Base-by-base conservation (phyloP, 2,888 invertebrate genomes). In the Therioaphis trifolii region DNA sequence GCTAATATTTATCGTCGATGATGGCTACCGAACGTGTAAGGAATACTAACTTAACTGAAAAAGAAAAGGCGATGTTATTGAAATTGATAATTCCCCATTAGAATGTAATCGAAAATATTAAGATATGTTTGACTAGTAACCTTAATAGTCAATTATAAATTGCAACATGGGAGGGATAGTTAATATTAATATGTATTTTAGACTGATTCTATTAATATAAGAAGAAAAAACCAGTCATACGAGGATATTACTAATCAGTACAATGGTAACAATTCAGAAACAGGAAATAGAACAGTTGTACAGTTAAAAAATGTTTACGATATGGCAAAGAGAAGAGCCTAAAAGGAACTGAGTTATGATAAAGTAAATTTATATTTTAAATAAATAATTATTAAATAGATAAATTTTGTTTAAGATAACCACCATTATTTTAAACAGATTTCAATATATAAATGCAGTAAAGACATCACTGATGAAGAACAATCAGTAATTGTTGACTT, bases 141-240 rank as follows among this genome's bases (percentile, higher is more conserved):
- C n/a, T n/a, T n/a, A n/a, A n/a, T n/a, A n/a, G n/a, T n/a, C n/a
- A n/a, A n/a, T n/a, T n/a, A n/a, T n/a, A n/a, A n/a, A n/a, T n/a
- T n/a, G n/a, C n/a, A n/a, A n/a, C n/a, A n/a, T n/a, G n/a, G n/a
- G n/a, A n/a, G n/a, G n/a, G n/a, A n/a, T n/a, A n/a, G n/a, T n/a
- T n/a, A n/a, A n/a, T n/a, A 29, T 66, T 9, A 66, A 35, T 35
- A 66, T 66, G 2, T 18, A n/a, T 66, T 66, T 66, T 66, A 66
- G 63, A 66, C 63, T 35, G 63, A 66, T 66, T 66, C 63, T 35
- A 35, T 66, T 18, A 66, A 66, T 18, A 35, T 66, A 18, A 66
- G 2, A 7, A 66, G 18, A 7, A 66, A 66, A 66, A 66, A 14
- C 9, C n/a, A 66, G 18, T 18, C 35, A 9, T 66, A 21, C 35